Evolutionary conservation across 2,113 vertebrate genomes (phyloP).

Genomic region (Harpagus bidentatus): DNA sequence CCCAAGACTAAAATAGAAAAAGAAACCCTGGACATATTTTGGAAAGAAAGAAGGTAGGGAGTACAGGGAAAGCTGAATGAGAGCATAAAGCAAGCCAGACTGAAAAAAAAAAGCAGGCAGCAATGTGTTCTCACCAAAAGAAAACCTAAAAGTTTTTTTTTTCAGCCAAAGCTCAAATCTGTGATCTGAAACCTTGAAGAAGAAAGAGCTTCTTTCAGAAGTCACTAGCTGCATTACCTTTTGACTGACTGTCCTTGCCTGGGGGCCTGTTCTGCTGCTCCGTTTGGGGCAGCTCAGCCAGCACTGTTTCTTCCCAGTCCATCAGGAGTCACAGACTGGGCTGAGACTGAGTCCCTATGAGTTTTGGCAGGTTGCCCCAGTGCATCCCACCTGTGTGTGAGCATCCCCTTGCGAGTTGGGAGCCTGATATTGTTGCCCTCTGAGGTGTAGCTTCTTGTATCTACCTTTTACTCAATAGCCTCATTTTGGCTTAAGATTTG

Average conservation of each 20-base stretch:
- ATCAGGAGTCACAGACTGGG: not conserved
- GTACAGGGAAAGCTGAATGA: not conserved
- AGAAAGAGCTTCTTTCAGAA: not conserved
- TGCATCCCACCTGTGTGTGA: not conserved
- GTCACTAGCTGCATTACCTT: too few relatives aligned
- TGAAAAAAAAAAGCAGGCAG: not conserved
- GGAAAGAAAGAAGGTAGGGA: not conserved
- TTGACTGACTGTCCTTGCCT: not conserved
- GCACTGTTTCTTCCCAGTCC: not conserved
- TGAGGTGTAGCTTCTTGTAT: not conserved
- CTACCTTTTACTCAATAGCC: not conserved
- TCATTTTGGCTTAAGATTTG: not conserved
- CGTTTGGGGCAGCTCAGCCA: not conserved
- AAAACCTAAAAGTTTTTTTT: not conserved
- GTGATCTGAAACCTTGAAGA: not conserved
- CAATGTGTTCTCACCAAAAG: not conserved
- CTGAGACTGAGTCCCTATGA: too few relatives aligned
- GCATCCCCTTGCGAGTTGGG: too few relatives aligned
- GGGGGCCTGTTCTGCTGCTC: not conserved
- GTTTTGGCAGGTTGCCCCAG: not conserved
- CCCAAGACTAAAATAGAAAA: not conserved
- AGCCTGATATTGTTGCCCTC: not conserved
- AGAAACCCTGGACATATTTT: not conserved
- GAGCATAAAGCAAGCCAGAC: not conserved
- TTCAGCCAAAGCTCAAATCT: not conserved